Conservation (phyloP, 2,888 invertebrate genomes). For the Venustoraphidia nigricollis region DNA sequence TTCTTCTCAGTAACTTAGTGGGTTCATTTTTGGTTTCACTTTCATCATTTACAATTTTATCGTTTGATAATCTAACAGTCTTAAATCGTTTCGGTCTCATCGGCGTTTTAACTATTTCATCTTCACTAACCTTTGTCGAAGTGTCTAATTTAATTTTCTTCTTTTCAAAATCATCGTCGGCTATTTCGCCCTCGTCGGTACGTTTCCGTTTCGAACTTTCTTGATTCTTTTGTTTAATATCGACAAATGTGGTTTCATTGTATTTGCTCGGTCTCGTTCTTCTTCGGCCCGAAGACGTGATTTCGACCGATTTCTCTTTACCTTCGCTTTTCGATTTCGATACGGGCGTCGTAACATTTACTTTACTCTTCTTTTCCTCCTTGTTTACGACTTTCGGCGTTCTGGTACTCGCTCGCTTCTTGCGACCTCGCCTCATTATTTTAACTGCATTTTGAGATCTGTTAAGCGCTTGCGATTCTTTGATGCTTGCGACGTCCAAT, state of each 20-base stretch:
- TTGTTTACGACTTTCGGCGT: conserved; percentile 26
- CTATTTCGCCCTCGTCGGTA: conserved; percentile 16
- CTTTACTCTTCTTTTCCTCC: conserved; percentile 13
- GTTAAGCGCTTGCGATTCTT: conserved; percentile 37
- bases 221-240: conserved; percentile 19
- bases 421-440: conserved; percentile 28
- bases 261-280: conserved; percentile 46
- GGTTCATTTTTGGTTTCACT: conserved; percentile 1
- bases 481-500: conserved; percentile 22
- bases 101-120: background rate
- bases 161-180: conserved; percentile 16
- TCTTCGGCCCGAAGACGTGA: conserved; percentile 46
- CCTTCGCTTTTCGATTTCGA: background rate
- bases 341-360: conserved; percentile 1
- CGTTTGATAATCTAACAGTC: background rate
- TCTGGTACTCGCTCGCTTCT: conserved; percentile 18
- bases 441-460: conserved; percentile 37
- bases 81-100: background rate
- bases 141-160: conserved; percentile 17
- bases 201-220: conserved; percentile 19
- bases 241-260: conserved; percentile 45
- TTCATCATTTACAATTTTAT: background rate
- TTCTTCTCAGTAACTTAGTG: too few relatives aligned
- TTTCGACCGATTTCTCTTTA: conserved; percentile 28
- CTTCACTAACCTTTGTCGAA: background rate